Percentiles rank a stretch among this genome's conserved stretches.
Evolutionary conservation across 2,113 vertebrate genomes (phyloP).

Genomic region (Myocastor coypus): DNA sequence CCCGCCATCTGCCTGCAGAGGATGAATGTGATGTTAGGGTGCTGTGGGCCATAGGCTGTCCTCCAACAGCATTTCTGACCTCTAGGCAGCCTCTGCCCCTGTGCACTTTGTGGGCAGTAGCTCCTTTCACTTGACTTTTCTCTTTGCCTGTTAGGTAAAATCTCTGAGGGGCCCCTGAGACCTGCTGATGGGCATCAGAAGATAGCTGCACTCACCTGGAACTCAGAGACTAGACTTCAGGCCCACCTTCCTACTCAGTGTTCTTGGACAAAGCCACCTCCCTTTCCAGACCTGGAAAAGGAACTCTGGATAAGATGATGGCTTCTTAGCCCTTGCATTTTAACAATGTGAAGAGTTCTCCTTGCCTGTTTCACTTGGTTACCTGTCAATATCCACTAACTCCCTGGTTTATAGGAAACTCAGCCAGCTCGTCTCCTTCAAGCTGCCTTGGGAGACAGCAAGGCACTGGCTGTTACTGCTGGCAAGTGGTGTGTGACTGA

Average conservation of each 20-base stretch:
- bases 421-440: neutral
- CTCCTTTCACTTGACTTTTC: neutral
- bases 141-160: neutral
- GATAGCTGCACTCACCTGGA: neutral
- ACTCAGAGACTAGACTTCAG: neutral
- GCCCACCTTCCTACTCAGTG: neutral
- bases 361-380: neutral
- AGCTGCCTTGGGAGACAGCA: neutral
- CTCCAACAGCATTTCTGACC: neutral
- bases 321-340: neutral
- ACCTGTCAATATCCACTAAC: neutral
- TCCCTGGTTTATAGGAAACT: neutral
- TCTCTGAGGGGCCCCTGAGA: neutral
- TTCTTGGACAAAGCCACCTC: neutral
- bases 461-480: neutral
- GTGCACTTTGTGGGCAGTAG: neutral
- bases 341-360: neutral
- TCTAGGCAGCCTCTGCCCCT: neutral
- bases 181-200: neutral
- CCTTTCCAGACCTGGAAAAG: neutral
- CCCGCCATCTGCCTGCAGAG: neutral
- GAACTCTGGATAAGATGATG: neutral
- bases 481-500: neutral
- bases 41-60: neutral
- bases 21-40: accelerated